Evolutionary conservation across 1,140 invertebrate genomes (phyloP).

Genomic region (Drosophila bipectinata): DNA sequence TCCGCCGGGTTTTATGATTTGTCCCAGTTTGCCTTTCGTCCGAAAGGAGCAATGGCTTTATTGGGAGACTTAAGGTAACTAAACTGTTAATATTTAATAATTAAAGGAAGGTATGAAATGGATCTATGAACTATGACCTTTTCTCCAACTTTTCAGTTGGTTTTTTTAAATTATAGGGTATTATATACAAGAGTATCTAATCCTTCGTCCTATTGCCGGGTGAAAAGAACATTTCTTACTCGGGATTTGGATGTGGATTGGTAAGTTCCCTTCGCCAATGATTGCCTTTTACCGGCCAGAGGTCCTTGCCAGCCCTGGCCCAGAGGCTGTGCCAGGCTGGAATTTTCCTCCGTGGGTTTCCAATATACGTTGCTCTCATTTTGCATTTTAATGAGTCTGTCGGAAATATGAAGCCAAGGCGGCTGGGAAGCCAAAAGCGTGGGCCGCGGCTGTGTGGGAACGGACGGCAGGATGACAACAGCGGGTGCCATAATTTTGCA

Average conservation of each 20-base stretch:
- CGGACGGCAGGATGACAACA: slow-evolving; percentile 24
- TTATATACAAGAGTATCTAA: no score
- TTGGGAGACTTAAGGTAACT: no score
- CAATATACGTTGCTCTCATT: slow-evolving; percentile 67
- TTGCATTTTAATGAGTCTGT: slow-evolving; percentile 79
- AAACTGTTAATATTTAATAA: neutral
- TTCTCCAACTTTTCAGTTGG: no score
- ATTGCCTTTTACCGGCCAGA: slow-evolving; percentile 6
- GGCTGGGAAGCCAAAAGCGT: neutral
- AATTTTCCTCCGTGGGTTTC: slow-evolving; percentile 15
- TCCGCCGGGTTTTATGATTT: slow-evolving; percentile 14
- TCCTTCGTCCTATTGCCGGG: neutral
- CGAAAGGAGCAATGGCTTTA: no score
- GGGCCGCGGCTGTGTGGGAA: neutral
- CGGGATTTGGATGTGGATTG: slow-evolving; percentile 14
- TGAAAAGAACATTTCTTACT: slow-evolving; percentile 26
- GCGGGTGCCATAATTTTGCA: slow-evolving; percentile 62
- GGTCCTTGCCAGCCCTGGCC: neutral
- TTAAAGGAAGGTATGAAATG: neutral
- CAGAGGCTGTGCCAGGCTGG: neutral
- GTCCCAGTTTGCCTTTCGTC: neutral
- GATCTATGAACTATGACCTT: neutral
- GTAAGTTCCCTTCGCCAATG: slow-evolving; percentile 30
- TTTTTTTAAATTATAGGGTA: neutral
- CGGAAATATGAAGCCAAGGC: slow-evolving; percentile 59